Percentiles rank a stretch among this genome's conserved stretches.
Evolutionary conservation across 2,888 invertebrate genomes (phyloP).

Genomic region (Watsonalla binaria): DNA sequence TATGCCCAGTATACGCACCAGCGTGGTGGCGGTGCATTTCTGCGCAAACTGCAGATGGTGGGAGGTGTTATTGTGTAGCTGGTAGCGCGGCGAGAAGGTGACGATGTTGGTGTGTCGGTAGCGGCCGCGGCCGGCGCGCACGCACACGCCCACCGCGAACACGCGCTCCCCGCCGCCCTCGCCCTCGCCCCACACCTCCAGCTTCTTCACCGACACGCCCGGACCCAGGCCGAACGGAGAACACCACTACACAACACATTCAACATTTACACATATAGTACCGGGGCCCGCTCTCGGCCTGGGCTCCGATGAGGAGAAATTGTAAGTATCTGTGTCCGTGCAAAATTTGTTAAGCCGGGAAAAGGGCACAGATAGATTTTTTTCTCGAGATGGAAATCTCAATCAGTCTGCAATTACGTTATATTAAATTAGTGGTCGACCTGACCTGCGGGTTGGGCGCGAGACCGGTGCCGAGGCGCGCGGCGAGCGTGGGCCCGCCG

Average conservation of each 20-base stretch:
- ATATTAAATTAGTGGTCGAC: too few relatives aligned
- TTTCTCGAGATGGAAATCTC: too few relatives aligned
- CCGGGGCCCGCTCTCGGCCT: not conserved
- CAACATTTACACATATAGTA: not conserved
- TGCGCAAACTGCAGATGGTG: slow-evolving; percentile 92
- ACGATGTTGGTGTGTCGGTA: slow-evolving; percentile 95
- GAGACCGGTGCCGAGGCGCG: slow-evolving; percentile 85
- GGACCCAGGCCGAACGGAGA: slow-evolving; percentile 91
- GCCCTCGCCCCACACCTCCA: slow-evolving; percentile 55
- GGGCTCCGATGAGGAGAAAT: not conserved
- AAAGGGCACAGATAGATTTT: too few relatives aligned
- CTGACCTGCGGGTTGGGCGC: slow-evolving; percentile 70
- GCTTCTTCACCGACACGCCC: slow-evolving; percentile 84
- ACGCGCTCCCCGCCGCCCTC: slow-evolving; percentile 76
- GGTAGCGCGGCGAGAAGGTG: slow-evolving; percentile 94
- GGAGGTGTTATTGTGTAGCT: slow-evolving; percentile 92
- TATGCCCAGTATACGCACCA: slow-evolving; percentile 69
- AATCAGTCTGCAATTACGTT: too few relatives aligned
- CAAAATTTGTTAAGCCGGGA: too few relatives aligned
- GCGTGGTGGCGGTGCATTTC: slow-evolving; percentile 86
- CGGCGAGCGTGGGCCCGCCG: slow-evolving; percentile 86
- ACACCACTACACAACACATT: slow-evolving; percentile 82
- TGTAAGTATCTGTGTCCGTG: too few relatives aligned
- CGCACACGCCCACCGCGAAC: slow-evolving; percentile 92
- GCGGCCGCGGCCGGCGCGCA: slow-evolving; percentile 91